Evolutionary conservation across 2,797 vertebrate genomes (phyloP), one percentile per base, ranked within the genome.

Genomic region (Potorous gilbertii): DNA sequence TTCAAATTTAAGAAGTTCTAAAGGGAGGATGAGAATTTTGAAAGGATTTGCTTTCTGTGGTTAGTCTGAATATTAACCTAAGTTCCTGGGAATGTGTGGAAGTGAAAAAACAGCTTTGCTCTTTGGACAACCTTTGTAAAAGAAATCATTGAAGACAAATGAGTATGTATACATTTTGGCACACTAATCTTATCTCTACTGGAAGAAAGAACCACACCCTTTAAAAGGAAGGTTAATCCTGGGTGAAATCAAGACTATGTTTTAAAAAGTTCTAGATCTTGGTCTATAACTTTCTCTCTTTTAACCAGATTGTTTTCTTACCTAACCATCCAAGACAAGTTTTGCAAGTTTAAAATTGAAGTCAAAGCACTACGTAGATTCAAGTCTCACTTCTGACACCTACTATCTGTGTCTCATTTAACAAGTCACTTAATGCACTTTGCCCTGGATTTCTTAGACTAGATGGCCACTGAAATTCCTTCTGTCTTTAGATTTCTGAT

Each of bases 91-190:
- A 81, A 40, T 46, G 18, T 46, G 8, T 9, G 8, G 66, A 6
- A 3, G 2, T 94, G 56, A 96, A 74, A 94, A 95, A 94, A 29
- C 55, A 81, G 56, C 56, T 87, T 46, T 81, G 46, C 62, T 96
- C 21, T 95, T 93, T 12, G 55, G 95, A 24, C 56, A 96, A 46
- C 2, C 55, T 95, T 94, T 95, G 74, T 56, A 55, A 95, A 66
- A 92, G 46, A 90, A 90, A 81, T 89, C 28, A 40, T 94, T 94
- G 90, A 54, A 54, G 46, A 74, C 24, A 54, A 95, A 90, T 87
- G 24, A 92, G 74, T 1, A 94, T 90, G 29, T 81, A 34, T 90
- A 0, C 87, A 40, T 93, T 31, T 93, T 55, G 29, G 9, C 28
- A 31, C 13, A 90, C 27, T 90, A 90, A 54, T 90, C 50, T 18